A percentile compares a stretch with the other conserved stretches of the same genome.
These are phyloP conservation scores for Polydrusus pterygomalis DNA, from an alignment of 2,888 invertebrate genomes.

Conservation along the genomic window DNA sequence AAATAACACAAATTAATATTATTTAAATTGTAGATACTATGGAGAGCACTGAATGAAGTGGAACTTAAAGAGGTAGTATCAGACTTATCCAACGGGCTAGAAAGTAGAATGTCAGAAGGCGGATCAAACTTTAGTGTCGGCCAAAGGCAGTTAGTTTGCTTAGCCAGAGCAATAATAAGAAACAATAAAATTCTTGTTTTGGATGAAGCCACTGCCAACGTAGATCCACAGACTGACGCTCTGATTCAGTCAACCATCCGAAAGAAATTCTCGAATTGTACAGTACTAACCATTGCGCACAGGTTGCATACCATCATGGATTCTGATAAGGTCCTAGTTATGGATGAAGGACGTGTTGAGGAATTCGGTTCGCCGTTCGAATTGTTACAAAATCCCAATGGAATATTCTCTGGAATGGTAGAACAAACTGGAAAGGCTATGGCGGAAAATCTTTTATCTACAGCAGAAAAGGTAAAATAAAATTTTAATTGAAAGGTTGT, in stretches of 20 bases:
- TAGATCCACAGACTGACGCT: slow-evolving; percentile 85
- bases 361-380: slow-evolving; percentile 85
- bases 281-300: slow-evolving; percentile 89
- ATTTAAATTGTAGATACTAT: slow-evolving; percentile 75
- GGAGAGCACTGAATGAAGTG: slow-evolving; percentile 90
- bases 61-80: slow-evolving; percentile 82
- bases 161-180: slow-evolving; percentile 78
- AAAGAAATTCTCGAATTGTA: slow-evolving; percentile 82
- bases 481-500: too few relatives aligned
- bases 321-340: slow-evolving; percentile 85
- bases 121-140: slow-evolving; percentile 70
- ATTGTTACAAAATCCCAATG: slow-evolving; percentile 72
- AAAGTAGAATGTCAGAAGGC: slow-evolving; percentile 83
- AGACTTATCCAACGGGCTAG: slow-evolving; percentile 78
- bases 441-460: slow-evolving; percentile 58
- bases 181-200: slow-evolving; percentile 66
- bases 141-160: slow-evolving; percentile 81
- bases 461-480: slow-evolving; percentile 19
- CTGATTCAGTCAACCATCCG: slow-evolving; percentile 86
- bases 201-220: slow-evolving; percentile 88
- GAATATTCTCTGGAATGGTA: slow-evolving; percentile 73
- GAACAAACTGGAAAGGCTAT: slow-evolving; percentile 77
- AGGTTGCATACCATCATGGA: slow-evolving; percentile 90
- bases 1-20: not conserved
- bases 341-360: slow-evolving; percentile 83